Conservation (phyloP, 2,797 vertebrate genomes). For the Carcharodon carcharias region DNA sequence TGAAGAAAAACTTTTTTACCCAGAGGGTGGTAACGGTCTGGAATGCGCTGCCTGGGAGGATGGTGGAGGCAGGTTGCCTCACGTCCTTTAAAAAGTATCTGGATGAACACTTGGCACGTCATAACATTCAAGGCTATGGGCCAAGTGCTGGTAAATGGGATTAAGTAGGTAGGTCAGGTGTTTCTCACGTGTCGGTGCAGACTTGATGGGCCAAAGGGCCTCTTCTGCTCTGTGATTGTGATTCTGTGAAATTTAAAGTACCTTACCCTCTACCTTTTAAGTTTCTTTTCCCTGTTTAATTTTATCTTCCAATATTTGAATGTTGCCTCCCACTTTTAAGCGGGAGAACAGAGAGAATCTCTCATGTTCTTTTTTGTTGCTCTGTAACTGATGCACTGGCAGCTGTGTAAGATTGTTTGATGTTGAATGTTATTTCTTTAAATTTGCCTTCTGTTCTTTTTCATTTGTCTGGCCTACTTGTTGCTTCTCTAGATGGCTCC, state of each 20-base stretch:
- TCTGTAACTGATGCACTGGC: not conserved
- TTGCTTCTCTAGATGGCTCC: not conserved
- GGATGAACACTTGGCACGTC: too few species aligned
- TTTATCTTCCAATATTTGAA: not conserved
- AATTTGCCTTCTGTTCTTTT: not conserved
- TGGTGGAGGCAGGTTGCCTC: too few species aligned
- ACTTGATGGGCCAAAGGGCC: too few species aligned
- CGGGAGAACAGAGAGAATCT: not conserved
- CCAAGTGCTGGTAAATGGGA: too few species aligned
- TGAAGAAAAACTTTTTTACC: too few species aligned
- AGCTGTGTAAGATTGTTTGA: not conserved
- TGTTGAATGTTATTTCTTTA: conserved; percentile 10
- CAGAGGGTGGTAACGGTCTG: too few species aligned
- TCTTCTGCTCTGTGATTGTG: too few species aligned
- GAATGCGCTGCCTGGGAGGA: too few species aligned
- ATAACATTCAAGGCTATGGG: too few species aligned
- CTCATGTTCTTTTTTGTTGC: not conserved
- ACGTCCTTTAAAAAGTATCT: too few species aligned
- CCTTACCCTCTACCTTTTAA: not conserved
- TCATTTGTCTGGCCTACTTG: not conserved
- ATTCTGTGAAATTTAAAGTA: not conserved
- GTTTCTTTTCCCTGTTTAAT: not conserved
- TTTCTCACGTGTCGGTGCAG: too few species aligned
- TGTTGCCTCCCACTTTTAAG: not conserved
- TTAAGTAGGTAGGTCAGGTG: too few species aligned